Percentiles rank a stretch among this genome's conserved stretches.
Conservation (phyloP, 2,888 invertebrate species). For the Macrosoma leucophasiata region DNA sequence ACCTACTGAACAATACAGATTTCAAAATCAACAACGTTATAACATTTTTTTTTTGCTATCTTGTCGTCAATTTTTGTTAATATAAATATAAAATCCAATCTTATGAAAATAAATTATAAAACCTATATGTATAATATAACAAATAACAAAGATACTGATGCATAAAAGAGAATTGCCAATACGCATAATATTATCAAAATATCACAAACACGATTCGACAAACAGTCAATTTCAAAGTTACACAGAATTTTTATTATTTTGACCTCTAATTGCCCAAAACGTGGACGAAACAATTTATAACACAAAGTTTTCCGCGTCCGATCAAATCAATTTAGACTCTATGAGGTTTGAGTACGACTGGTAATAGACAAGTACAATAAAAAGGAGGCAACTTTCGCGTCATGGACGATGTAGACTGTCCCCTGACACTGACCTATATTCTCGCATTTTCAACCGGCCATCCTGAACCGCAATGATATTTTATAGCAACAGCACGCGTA, state of each 20-base stretch:
- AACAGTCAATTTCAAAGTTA: conserved; percentile 27
- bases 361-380: conserved; percentile 36
- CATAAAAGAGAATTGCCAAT: conserved; percentile 26
- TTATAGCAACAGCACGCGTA: too few species aligned
- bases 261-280: conserved; percentile 27
- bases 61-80: not conserved
- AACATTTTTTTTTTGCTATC: conserved; percentile 2
- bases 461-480: conserved; percentile 9
- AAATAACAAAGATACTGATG: conserved; percentile 19
- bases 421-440: conserved; percentile 68
- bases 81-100: not conserved
- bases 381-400: conserved; percentile 31
- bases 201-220: too few species aligned
- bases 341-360: too few species aligned
- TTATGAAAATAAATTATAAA: conserved; percentile 1
- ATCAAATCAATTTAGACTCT: too few species aligned
- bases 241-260: conserved; percentile 25
- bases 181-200: too few species aligned
- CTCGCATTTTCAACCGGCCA: conserved; percentile 32
- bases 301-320: too few species aligned
- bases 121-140: conserved; percentile 2
- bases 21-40: conserved; percentile 11
- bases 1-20: conserved; percentile 11
- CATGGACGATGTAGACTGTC: conserved; percentile 45
- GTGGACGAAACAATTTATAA: conserved; percentile 29